phyloP scores from a whole-genome alignment of 2,888 invertebrate genomes.

The Ganaspis brasiliensis region DNA sequence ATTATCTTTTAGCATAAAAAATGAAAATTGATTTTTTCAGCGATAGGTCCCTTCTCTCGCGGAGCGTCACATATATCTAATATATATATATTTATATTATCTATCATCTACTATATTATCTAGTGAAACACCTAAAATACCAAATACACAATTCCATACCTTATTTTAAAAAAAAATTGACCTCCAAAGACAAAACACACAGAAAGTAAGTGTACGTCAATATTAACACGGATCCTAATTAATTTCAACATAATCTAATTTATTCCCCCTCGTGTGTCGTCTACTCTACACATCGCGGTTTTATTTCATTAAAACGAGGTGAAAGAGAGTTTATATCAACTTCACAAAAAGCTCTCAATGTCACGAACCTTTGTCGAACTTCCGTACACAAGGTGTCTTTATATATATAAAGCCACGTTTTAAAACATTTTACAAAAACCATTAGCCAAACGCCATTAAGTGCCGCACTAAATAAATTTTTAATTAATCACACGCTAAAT shows the following conservation, averaged over 20 bases:
- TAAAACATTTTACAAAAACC: not conserved
- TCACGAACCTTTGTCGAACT: conserved; percentile 39
- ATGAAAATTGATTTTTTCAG: no score
- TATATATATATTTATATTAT: no score
- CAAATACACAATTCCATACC: no score
- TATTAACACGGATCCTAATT: not conserved
- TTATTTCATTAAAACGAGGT: conserved; percentile 27
- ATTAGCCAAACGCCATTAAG: not conserved
- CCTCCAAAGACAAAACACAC: no score
- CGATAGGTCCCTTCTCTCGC: no score
- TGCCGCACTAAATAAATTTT: not conserved
- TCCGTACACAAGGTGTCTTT: not conserved
- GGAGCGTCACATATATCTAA: no score
- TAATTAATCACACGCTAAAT: not conserved
- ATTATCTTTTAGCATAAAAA: no score
- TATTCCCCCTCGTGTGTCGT: not conserved
- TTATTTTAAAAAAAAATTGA: no score
- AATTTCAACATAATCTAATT: conserved; percentile 15
- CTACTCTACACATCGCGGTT: not conserved
- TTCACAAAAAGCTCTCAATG: conserved; percentile 28
- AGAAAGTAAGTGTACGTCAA: not conserved
- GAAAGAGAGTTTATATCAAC: conserved; percentile 20
- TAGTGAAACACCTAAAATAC: no score
- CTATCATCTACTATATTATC: no score
- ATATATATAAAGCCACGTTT: no score